phyloP scores from a whole-genome alignment of 2,888 invertebrate genomes.

The Aleiodes leptofemur region DNA sequence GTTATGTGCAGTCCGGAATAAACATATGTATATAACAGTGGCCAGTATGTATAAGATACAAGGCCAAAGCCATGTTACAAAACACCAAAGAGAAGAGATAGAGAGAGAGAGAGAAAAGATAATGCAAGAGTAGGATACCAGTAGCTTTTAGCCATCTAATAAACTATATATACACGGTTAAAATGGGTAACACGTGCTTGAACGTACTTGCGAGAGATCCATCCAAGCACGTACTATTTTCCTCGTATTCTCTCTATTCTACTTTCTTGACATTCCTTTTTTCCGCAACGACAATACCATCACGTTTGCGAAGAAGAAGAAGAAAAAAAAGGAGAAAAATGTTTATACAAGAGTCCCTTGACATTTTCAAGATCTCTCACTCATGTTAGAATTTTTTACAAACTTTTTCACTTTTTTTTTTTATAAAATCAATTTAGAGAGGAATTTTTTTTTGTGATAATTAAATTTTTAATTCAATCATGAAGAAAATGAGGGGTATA shows the following conservation, averaged over 20 bases:
- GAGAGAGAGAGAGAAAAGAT: constrained; percentile 25
- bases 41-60: constrained; percentile 19
- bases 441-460: background rate
- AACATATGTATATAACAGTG: constrained; percentile 25
- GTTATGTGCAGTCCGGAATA: constrained; percentile 40
- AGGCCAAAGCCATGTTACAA: constrained; percentile 30
- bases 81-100: constrained; percentile 24
- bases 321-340: too few species aligned
- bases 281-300: constrained; percentile 8
- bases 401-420: background rate
- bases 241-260: constrained; percentile 13
- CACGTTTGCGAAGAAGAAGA: constrained; percentile 17
- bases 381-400: background rate
- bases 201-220: constrained; percentile 26
- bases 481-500: too few species aligned
- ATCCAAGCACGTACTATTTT: constrained; percentile 49
- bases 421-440: background rate
- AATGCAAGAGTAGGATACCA: constrained; percentile 33
- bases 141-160: constrained; percentile 57
- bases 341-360: too few species aligned
- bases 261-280: constrained; percentile 16
- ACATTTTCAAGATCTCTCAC: too few species aligned
- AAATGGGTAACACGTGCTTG: constrained; percentile 56
- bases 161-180: constrained; percentile 56
- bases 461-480: background rate